These are phyloP conservation scores for Heliopora coerulea DNA, from an alignment of 92 coral and sea anemone genomes.

Conservation along the genomic window DNA sequence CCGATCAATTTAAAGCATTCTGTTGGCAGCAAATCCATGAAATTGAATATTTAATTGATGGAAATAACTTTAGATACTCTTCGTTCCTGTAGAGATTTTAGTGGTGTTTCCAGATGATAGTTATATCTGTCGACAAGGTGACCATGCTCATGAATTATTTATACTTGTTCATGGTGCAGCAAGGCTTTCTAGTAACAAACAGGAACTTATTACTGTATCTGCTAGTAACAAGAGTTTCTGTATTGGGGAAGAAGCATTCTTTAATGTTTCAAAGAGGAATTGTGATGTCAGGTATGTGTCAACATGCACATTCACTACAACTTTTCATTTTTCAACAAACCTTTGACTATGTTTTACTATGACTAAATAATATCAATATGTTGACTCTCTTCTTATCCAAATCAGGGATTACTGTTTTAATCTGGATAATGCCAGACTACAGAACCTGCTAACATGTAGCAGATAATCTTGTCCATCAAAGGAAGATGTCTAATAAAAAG, in stretches of 20 bases:
- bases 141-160: conserved; percentile 34
- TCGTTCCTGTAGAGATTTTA: conserved; percentile 2
- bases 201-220: conserved; percentile 37
- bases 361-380: too few relatives aligned
- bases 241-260: conserved; percentile 41
- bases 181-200: conserved; percentile 8
- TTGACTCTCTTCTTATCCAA: too few relatives aligned
- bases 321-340: too few relatives aligned
- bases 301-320: too few relatives aligned
- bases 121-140: conserved; percentile 34
- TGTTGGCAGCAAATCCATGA: too few relatives aligned
- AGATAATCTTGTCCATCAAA: too few relatives aligned
- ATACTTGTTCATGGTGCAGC: conserved; percentile 39
- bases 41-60: neutral
- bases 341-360: too few relatives aligned
- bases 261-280: conserved; percentile 15
- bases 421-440: too few relatives aligned
- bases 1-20: too few relatives aligned
- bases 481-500: too few relatives aligned
- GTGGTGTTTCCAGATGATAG: conserved; percentile 36
- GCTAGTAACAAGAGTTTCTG: conserved; percentile 33
- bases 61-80: neutral
- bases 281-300: conserved; percentile 14
- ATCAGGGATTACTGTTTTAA: too few relatives aligned
- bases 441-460: too few relatives aligned